phyloP scores from a whole-genome alignment of 2,888 invertebrate species.

The Chouioia cunea region DNA sequence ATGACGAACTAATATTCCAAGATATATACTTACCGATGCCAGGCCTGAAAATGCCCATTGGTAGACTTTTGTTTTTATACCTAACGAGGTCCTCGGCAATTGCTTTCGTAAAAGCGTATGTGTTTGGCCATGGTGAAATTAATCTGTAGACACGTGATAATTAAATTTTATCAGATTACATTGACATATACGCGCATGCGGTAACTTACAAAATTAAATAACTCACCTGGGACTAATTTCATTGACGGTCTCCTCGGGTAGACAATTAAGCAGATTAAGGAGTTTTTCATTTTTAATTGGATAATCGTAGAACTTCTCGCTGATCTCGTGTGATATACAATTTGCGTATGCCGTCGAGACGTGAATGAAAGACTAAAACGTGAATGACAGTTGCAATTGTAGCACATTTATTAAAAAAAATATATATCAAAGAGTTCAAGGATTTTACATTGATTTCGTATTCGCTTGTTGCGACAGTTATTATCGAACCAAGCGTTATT shows the following conservation, averaged over 20 bases:
- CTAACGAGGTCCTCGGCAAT: constrained; percentile 80
- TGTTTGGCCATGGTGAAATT: constrained; percentile 78
- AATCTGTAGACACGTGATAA: constrained; percentile 10
- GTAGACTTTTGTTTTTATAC: constrained; percentile 73
- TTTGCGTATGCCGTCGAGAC: constrained; percentile 68
- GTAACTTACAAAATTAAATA: constrained; percentile 7
- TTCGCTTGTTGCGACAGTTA: constrained; percentile 8
- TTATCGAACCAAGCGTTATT: constrained; percentile 21
- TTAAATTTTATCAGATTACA: background rate
- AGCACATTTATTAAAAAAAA: background rate
- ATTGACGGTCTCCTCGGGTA: constrained; percentile 70
- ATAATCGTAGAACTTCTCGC: constrained; percentile 77
- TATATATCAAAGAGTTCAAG: background rate
- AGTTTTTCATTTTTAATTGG: constrained; percentile 71
- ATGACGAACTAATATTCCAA: too few species aligned
- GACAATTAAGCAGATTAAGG: constrained; percentile 67
- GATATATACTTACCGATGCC: constrained; percentile 76
- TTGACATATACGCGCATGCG: background rate
- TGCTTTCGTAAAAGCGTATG: constrained; percentile 89
- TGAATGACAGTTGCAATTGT: background rate
- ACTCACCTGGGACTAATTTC: constrained; percentile 72
- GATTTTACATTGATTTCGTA: background rate
- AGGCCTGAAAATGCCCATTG: constrained; percentile 84
- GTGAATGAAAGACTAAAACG: constrained; percentile 64
- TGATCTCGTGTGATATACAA: constrained; percentile 72